A percentile compares a stretch with the other conserved stretches of the same genome.
Evolutionary conservation across 2,888 invertebrate species (phyloP).

Genomic region (Drosophila hamatofila): DNA sequence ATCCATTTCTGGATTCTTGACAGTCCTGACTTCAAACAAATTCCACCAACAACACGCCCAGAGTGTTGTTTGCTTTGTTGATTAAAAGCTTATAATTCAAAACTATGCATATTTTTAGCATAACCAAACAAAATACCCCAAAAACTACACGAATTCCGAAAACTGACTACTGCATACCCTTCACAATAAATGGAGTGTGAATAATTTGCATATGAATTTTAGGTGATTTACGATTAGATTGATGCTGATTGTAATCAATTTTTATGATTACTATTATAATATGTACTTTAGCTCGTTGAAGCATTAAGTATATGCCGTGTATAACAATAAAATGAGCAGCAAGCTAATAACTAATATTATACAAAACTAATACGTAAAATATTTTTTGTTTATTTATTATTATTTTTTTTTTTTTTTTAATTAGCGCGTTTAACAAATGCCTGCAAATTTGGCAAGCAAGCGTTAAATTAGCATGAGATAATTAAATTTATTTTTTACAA

Average conservation of each 20-base stretch:
- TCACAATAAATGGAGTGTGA: neutral
- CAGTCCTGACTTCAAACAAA: conserved; percentile 10
- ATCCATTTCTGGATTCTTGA: neutral
- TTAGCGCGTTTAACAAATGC: conserved; percentile 59
- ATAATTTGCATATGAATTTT: neutral
- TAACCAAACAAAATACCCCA: neutral
- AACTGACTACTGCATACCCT: neutral
- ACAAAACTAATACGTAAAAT: conserved; percentile 17
- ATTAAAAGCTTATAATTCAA: conserved; percentile 10
- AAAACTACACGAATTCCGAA: neutral
- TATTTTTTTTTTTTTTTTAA: conserved; percentile 37
- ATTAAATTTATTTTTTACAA: conserved; percentile 3
- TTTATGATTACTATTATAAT: neutral
- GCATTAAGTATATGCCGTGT: conserved; percentile 4
- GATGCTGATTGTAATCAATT: neutral
- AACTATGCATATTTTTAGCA: conserved; percentile 25
- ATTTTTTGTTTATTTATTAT: conserved; percentile 22
- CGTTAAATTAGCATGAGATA: conserved; percentile 41
- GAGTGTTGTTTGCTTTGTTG: conserved; percentile 32
- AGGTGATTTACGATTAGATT: neutral
- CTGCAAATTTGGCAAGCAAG: conserved; percentile 42
- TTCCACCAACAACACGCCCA: conserved; percentile 7
- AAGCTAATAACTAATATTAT: no score
- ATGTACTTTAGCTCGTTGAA: neutral
- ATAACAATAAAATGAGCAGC: conserved; percentile 11